phyloP scores from a whole-genome alignment of 2,888 invertebrate species.

The Cataglyphis livida region DNA sequence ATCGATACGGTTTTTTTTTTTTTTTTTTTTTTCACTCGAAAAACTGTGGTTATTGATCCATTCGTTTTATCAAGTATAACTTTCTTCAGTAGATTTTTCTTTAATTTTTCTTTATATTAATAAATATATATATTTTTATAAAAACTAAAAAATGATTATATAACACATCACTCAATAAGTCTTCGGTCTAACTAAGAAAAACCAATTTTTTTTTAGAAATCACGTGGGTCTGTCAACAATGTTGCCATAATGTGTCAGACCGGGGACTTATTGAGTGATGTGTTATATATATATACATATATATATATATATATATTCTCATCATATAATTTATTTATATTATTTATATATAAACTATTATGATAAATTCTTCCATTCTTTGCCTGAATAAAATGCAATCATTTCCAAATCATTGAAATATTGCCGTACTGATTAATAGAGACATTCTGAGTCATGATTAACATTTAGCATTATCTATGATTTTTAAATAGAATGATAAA shows the following conservation, averaged over 20 bases:
- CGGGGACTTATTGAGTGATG: too few relatives aligned
- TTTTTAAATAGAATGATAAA: conserved; percentile 43
- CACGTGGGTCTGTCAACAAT: too few relatives aligned
- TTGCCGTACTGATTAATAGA: conserved; percentile 27
- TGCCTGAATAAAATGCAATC: conserved; percentile 31
- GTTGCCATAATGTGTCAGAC: too few relatives aligned
- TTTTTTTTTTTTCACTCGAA: neutral
- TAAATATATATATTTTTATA: neutral
- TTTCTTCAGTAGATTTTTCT: neutral
- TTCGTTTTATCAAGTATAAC: neutral
- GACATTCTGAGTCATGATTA: conserved; percentile 48
- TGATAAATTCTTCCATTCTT: neutral
- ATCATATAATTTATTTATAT: neutral
- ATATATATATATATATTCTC: too few relatives aligned
- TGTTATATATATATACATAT: too few relatives aligned
- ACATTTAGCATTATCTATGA: conserved; percentile 42
- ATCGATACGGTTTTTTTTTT: neutral
- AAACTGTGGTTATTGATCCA: neutral
- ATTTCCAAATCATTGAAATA: conserved; percentile 4
- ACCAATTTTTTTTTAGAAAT: too few relatives aligned
- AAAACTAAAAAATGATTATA: neutral
- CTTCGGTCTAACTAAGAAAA: too few relatives aligned
- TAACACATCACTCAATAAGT: too few relatives aligned
- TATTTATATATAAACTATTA: neutral
- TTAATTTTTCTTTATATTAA: neutral